phyloP scores from a whole-genome alignment of 2,888 invertebrate genomes.

The Rotaria sp. region DNA sequence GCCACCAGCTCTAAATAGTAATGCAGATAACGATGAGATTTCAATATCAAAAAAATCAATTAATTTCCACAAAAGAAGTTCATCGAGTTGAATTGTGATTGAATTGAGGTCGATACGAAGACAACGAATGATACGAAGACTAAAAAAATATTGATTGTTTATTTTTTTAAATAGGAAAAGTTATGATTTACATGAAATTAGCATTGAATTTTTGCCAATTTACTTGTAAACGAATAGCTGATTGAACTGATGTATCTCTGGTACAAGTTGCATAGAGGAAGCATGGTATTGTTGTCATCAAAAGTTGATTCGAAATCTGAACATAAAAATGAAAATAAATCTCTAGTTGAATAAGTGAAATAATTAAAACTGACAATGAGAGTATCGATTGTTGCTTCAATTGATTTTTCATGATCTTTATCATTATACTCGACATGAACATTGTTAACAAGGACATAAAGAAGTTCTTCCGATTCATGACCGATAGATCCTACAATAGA shows the following conservation, averaged over 20 bases:
- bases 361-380: neutral
- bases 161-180: neutral
- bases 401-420: slow-evolving; percentile 54
- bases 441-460: slow-evolving; percentile 63
- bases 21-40: neutral
- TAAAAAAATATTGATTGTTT: neutral
- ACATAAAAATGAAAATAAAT: neutral
- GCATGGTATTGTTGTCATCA: slow-evolving; percentile 33
- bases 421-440: slow-evolving; percentile 52
- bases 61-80: slow-evolving; percentile 70
- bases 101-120: slow-evolving; percentile 73
- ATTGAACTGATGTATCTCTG: neutral
- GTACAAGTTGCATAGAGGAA: neutral
- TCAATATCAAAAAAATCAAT: slow-evolving; percentile 52
- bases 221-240: neutral
- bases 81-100: slow-evolving; percentile 77
- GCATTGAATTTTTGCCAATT: slow-evolving; percentile 41
- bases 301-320: slow-evolving; percentile 32
- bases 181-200: neutral
- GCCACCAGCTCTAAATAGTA: neutral
- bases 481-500: slow-evolving; percentile 65
- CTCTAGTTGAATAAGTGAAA: too few species aligned
- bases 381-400: slow-evolving; percentile 60
- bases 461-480: slow-evolving; percentile 67
- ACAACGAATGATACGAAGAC: slow-evolving; percentile 59